These are phyloP conservation scores for Cryptus viduatorius DNA, from an alignment of 2,888 invertebrate species.

Conservation along the genomic window DNA sequence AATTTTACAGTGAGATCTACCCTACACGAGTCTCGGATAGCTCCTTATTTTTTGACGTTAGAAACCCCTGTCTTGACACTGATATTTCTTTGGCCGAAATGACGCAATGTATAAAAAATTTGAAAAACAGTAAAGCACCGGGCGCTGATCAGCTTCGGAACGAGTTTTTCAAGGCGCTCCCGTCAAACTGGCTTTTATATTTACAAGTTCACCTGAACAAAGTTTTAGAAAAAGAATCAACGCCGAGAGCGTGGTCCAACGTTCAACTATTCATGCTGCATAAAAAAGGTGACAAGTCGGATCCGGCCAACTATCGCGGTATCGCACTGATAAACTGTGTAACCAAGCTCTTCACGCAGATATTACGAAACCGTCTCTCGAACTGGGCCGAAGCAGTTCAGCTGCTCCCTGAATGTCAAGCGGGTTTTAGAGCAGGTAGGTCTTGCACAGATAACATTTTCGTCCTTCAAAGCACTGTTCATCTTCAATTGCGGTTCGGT, in stretches of 20 bases:
- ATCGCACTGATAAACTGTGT: constrained; percentile 68
- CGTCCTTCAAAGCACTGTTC: constrained; percentile 17
- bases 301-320: constrained; percentile 61
- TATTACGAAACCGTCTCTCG: constrained; percentile 61
- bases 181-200: constrained; percentile 35
- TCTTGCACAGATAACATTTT: constrained; percentile 58
- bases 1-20: too few species aligned
- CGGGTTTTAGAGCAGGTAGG: constrained; percentile 57
- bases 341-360: constrained; percentile 67
- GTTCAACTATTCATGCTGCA: constrained; percentile 22
- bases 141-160: constrained; percentile 23
- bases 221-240: not conserved
- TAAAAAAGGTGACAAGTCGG: constrained; percentile 39
- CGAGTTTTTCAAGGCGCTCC: constrained; percentile 31
- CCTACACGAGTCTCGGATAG: too few species aligned
- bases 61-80: not conserved
- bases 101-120: not conserved
- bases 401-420: constrained; percentile 54
- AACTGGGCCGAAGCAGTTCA: constrained; percentile 51
- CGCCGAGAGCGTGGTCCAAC: constrained; percentile 15
- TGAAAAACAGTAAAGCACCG: constrained; percentile 25
- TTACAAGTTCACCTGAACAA: constrained; percentile 30
- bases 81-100: constrained; percentile 13
- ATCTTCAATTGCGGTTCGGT: constrained; percentile 22
- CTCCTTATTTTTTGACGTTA: not conserved